Base-by-base conservation (phyloP, 2,888 invertebrate genomes). In the Nebria salina region DNA sequence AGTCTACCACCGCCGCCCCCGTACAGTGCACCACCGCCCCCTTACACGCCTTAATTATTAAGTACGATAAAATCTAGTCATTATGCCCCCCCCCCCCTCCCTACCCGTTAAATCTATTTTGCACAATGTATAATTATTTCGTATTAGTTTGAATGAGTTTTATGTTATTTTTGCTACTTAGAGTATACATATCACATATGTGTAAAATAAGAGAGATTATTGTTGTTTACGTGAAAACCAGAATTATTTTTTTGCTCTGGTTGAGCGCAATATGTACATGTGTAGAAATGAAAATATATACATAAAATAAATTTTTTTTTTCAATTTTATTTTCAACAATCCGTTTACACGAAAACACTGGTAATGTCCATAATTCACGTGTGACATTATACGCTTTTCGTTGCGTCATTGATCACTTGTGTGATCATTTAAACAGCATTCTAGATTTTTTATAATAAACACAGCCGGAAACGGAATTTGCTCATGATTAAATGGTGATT, bases 1-100 rank as follows among this genome's bases (percentile, higher is more conserved):
- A 91, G 91, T 82, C 90, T 91, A 2, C 91, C 91, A 0, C 91
- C 92, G 1, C 92, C 92, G 0, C 91, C 91, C 0, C 92, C 92
- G 11, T 88, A 88, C 82, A 88, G 88, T 73, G 83, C 92, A 89
- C 85, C 90, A 86, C 85, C 90, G 7, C 93, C 93, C 0, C 92
- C 92, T 0, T 93, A 93, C 86, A 90, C 92, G 0, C 92, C 93
- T 83, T 90, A 86, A 83, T 89, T 76, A 65, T 15, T 34, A 34
- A 1, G 76, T 76, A 77, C 26, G n/a, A 54, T 66, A 43, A 20
- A 25, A 8, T 26, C 81, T 81, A 81, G 81, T 81, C 81, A 64
- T 70, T 66, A 66, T 11, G 66, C n/a, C n/a, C 15, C 5, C 34
- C n/a, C 8, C 13, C n/a, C 5, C 34, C n/a, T 0, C 13, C n/a